These are phyloP conservation scores for Larimichthys polyactis DNA, from an alignment of 2,113 vertebrate genomes.

Conservation along the genomic window DNA sequence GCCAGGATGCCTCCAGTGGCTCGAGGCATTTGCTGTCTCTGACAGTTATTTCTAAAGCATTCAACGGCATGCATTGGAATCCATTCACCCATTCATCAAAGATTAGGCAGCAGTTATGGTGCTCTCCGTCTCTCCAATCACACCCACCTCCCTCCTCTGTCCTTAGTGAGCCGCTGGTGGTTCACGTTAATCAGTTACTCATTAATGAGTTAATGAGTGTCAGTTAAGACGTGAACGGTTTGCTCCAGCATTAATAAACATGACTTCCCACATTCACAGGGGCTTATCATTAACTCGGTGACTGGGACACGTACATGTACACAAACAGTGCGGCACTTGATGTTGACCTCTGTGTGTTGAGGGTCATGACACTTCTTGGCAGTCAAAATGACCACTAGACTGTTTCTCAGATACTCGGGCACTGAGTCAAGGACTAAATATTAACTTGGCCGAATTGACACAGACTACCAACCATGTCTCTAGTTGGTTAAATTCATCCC, in stretches of 20 bases:
- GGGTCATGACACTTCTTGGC: conserved; percentile 15
- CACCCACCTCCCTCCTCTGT: conserved; percentile 3
- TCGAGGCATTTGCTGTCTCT: conserved; percentile 23
- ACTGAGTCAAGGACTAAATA: not conserved
- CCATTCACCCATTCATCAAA: conserved; percentile 65
- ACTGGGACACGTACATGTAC: conserved; percentile 22
- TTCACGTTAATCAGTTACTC: conserved; percentile 71
- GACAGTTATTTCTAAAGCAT: conserved; percentile 40
- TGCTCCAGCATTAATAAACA: conserved; percentile 63
- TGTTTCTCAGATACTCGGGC: not conserved
- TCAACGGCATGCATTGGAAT: conserved; percentile 49
- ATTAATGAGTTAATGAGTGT: conserved; percentile 75
- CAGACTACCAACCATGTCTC: not conserved
- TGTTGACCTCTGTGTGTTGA: conserved; percentile 21
- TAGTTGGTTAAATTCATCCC: not conserved
- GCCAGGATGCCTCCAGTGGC: not conserved
- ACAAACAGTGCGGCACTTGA: conserved; percentile 1
- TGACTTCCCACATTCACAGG: conserved; percentile 56
- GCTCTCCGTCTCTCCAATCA: conserved; percentile 10
- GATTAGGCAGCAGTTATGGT: conserved; percentile 53
- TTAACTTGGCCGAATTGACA: not conserved
- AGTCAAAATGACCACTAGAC: conserved; percentile 20
- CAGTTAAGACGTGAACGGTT: conserved; percentile 63
- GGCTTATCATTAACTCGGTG: conserved; percentile 55
- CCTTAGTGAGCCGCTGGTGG: conserved; percentile 26